A percentile compares a stretch with the other conserved stretches of the same genome.
Evolutionary conservation across 92 coral and sea anemone species (phyloP).

Genomic region (Epizoanthus scotinus): DNA sequence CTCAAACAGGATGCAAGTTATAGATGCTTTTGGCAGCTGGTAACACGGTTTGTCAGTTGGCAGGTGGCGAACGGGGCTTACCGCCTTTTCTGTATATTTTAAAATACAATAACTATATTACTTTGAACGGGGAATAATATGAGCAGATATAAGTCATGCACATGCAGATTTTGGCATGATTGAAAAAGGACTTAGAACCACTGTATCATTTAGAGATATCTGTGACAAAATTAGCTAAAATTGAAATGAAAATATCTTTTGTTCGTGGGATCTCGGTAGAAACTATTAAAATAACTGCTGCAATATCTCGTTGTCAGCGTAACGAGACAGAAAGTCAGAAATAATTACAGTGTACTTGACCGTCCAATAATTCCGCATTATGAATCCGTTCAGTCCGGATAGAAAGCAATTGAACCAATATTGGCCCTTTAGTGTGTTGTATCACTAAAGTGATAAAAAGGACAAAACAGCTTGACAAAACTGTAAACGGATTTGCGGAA

Average conservation of each 20-base stretch:
- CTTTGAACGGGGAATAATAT: too few relatives aligned
- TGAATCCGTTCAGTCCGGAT: background rate
- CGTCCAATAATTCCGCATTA: background rate
- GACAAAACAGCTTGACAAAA: background rate
- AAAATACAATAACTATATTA: too few relatives aligned
- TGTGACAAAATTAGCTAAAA: too few relatives aligned
- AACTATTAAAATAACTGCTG: background rate
- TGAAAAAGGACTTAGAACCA: too few relatives aligned
- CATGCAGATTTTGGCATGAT: too few relatives aligned
- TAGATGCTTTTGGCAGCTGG: background rate
- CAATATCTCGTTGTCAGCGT: constrained; percentile 4
- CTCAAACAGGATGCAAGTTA: background rate
- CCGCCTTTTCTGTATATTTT: too few relatives aligned
- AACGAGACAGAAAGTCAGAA: background rate
- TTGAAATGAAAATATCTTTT: background rate
- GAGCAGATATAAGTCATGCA: too few relatives aligned
- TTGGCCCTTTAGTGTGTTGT: background rate
- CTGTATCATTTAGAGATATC: too few relatives aligned
- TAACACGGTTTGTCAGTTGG: background rate
- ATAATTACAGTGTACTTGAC: background rate
- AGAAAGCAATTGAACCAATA: background rate
- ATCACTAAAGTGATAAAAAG: too few relatives aligned
- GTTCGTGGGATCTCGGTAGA: background rate
- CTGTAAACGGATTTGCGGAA: background rate
- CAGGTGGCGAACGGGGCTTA: background rate